Base-by-base conservation (phyloP, 2,113 vertebrate species). In the Dendropsophus ebraccatus region DNA sequence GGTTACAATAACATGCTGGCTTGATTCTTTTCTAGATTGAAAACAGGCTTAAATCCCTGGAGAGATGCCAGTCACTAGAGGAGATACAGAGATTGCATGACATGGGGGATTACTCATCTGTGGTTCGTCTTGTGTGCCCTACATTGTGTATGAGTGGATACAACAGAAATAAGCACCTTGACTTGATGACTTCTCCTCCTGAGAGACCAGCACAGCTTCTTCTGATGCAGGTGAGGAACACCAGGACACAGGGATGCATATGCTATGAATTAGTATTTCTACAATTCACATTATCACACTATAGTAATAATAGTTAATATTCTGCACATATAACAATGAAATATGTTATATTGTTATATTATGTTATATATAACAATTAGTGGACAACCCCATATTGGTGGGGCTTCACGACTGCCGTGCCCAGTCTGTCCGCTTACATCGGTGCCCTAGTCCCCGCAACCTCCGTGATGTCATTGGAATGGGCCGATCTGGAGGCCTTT, bases 31-130 rank as follows among this genome's bases (percentile, higher is more conserved):
- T 87, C 50, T 92, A 99, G 98, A 97, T 99, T 88, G 96, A 98
- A 83, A 99, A 98, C 92, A 96, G 97, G 90, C 90, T 99, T 60
- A 98, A 97, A 88, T 98, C 97, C 19, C 92, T 99, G 91, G 98
- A 99, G 90, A 95, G 98, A 2, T 99, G 98, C 91, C 98, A 99
- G 92, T 99, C 98, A 69, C 90, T 99, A 90, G 98, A 99, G 89
- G 98, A 99, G 94, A 97, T 99, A 85, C 98, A 99, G 92, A 94
- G 97, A 0, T 93, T 99, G 17, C 97, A 96, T 2, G 97, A 98
- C 88, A 92, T 93, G 0, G 96, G 96, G 0, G 97, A 99, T 88
- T 97, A 96, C n/a, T 90, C 91, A 75, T 95, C 97, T 0, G 98
- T 99, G 4, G 95, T 98, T 87, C 96, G 93, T 4, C 94, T 99